These are phyloP conservation scores for Conus canariensis DNA, from an alignment of 2,888 invertebrate species.

Conservation along the genomic window DNA sequence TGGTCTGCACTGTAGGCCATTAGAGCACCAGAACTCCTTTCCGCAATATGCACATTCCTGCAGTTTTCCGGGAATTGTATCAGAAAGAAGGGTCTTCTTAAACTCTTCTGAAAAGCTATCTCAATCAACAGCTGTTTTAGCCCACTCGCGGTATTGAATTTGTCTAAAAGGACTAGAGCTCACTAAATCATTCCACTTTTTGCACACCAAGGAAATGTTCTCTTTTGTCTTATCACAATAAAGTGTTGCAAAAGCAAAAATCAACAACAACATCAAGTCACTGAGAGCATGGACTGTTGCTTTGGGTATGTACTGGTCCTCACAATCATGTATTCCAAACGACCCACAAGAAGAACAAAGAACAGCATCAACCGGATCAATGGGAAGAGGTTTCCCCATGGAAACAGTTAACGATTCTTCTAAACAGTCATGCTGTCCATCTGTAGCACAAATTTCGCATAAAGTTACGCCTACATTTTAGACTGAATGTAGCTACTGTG, in stretches of 20 bases:
- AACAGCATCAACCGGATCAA: background rate
- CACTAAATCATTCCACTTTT: slow-evolving; percentile 1
- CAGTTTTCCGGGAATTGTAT: background rate
- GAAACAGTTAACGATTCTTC: background rate
- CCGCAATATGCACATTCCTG: background rate
- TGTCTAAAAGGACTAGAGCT: background rate
- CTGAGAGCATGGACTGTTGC: background rate
- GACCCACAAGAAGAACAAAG: background rate
- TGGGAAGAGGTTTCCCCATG: background rate
- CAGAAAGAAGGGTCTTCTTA: background rate
- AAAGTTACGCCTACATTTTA: background rate
- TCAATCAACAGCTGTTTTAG: background rate
- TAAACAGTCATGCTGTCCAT: slow-evolving; percentile 3
- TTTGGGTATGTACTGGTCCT: background rate
- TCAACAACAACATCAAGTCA: background rate
- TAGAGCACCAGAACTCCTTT: background rate
- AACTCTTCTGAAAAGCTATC: background rate
- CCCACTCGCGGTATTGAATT: slow-evolving; percentile 1
- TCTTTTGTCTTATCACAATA: background rate
- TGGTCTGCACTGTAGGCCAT: background rate
- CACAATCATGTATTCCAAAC: background rate
- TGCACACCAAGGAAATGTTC: slow-evolving; percentile 3
- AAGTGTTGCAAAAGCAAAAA: background rate
- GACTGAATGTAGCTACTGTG: background rate
- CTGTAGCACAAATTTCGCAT: background rate